Evolutionary conservation across 2,113 vertebrate genomes (phyloP), one percentile per base, ranked within the genome.

Genomic region (Micronycteris hirsuta): DNA sequence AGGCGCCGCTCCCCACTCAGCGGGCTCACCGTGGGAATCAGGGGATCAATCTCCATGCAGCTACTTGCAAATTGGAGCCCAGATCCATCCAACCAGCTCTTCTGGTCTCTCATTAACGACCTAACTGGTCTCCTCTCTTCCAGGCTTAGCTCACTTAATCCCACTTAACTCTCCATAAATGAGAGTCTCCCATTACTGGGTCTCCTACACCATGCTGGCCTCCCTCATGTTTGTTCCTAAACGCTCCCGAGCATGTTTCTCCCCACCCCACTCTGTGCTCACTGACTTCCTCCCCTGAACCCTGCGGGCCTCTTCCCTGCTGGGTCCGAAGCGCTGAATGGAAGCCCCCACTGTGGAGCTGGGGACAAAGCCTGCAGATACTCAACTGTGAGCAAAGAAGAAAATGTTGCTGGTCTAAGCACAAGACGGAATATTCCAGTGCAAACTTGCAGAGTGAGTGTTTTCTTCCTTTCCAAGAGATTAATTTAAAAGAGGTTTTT

Each of bases 351-450:
- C 52, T 73, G 86, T 68, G 83, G n/a, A 61, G 24, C 31, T 81
- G 52, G 41, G 87, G 45, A 68, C 8, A 49, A 14, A 91, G 49
- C 43, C 76, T 82, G 56, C 56, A 94, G 89, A 63, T 31, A 28
- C 20, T 92, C 43, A 74, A 7, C 33, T 54, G 31, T 20, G 70
- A 91, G 80, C 68, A 89, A 63, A 92, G 94, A 81, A 91, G 52
- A 82, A 71, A 91, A 89, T 56, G 31, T 93, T 91, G 74, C 86
- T 95, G 63, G 31, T 41, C 33, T 91, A 86, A 93, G 67, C 81
- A 90, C 31, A 86, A 91, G 83, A 45, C 36, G 28, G 89, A 86
- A 38, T 73, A 84, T 73, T 89, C 52, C 36, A n/a, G 83, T 7
- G 24, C 33, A 73, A 61, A 88, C 84, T 77, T 94, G 77, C 78